Percentiles rank a stretch among this genome's conserved stretches.
Evolutionary conservation across 2,113 vertebrate genomes (phyloP).

Genomic region (Oncorhynchus mykiss): DNA sequence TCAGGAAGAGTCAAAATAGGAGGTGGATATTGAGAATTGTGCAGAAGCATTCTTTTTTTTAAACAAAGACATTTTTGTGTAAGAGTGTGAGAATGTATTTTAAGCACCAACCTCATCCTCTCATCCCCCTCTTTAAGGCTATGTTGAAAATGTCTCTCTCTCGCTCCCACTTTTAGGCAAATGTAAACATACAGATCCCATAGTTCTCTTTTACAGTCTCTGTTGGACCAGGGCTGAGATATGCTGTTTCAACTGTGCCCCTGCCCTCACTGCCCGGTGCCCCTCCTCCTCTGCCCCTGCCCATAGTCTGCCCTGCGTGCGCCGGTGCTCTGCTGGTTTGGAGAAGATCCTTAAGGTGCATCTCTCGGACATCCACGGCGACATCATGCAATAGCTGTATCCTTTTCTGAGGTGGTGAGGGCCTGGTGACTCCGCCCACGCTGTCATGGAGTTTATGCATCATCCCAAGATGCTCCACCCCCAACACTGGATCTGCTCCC

Average conservation of each 20-base stretch:
- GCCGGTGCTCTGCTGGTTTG: conserved; percentile 41
- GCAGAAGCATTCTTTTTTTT: conserved; percentile 40
- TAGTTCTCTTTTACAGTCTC: not conserved
- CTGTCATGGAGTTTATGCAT: conserved; percentile 50
- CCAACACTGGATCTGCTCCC: conserved; percentile 54
- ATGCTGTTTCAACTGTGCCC: conserved; percentile 16
- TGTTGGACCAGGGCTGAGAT: not conserved
- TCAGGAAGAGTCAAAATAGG: conserved; percentile 29
- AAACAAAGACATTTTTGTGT: not conserved
- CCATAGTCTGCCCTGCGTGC: not conserved
- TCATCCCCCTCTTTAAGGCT: too few relatives aligned
- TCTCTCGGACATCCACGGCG: conserved; percentile 50
- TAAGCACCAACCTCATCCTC: not conserved
- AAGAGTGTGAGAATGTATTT: conserved; percentile 25
- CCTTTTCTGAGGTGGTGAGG: conserved; percentile 62
- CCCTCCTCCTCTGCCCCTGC: too few relatives aligned
- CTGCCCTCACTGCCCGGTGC: not conserved
- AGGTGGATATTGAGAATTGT: conserved; percentile 5
- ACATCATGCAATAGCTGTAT: conserved; percentile 56
- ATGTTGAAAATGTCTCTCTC: too few relatives aligned
- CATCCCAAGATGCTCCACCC: conserved; percentile 43
- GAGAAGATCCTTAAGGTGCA: conserved; percentile 60
- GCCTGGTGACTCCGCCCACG: conserved; percentile 58
- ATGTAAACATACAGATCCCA: too few relatives aligned
- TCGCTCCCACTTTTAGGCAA: too few relatives aligned